These are phyloP conservation scores for Channa maculata DNA, from an alignment of 2,113 vertebrate genomes.

Conservation along the genomic window DNA sequence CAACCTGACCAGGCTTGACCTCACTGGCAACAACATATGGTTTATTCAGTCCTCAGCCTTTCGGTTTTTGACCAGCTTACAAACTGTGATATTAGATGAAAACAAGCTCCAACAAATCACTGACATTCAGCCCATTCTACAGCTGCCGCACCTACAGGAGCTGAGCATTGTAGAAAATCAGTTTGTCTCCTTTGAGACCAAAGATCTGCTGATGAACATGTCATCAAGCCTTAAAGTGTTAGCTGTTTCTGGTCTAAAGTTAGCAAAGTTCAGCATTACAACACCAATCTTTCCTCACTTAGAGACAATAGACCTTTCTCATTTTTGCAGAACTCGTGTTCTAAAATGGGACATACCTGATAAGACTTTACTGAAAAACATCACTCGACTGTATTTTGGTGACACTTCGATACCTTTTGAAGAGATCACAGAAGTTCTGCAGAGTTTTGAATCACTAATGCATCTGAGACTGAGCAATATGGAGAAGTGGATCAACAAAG, in stretches of 20 bases:
- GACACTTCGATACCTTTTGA: not conserved
- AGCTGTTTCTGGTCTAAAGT: not conserved
- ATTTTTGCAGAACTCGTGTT: fast-evolving
- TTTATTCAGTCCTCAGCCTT: too few species aligned
- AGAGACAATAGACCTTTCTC: not conserved
- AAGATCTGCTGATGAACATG: too few species aligned
- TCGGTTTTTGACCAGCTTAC: too few species aligned
- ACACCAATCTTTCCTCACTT: slow-evolving; percentile 40
- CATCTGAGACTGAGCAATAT: slow-evolving; percentile 17
- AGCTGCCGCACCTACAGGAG: too few species aligned
- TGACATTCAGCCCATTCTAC: too few species aligned
- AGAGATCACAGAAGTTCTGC: not conserved
- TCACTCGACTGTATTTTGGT: slow-evolving; percentile 12
- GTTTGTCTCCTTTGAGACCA: too few species aligned
- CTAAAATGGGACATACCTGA: slow-evolving; percentile 35
- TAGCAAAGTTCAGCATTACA: slow-evolving; percentile 45
- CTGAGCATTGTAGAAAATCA: too few species aligned
- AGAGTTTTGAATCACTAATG: slow-evolving; percentile 25
- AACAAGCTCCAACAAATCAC: too few species aligned
- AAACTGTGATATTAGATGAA: too few species aligned
- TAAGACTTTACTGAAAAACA: slow-evolving; percentile 26
- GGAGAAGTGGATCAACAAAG: not conserved
- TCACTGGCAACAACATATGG: too few species aligned
- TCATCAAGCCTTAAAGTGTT: too few species aligned
- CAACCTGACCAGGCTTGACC: too few species aligned